A percentile compares a stretch with the other conserved stretches of the same genome.
Evolutionary conservation across 2,797 vertebrate genomes (phyloP).

Genomic region (Argyrosomus regius): DNA sequence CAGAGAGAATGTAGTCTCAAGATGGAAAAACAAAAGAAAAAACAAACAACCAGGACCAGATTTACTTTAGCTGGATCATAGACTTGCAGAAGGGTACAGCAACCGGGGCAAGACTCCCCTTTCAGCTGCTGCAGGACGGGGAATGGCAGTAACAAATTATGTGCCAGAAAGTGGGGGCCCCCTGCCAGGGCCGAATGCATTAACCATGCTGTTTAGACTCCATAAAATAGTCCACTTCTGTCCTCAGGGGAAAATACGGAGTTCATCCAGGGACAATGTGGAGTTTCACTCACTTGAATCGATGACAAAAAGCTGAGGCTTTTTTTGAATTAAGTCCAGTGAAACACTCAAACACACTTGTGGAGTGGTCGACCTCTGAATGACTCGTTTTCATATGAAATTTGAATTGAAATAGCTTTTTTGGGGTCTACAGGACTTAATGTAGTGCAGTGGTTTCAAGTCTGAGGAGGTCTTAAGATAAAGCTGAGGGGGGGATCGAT

Average conservation of each 20-base stretch:
- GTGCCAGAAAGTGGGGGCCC: slow-evolving; percentile 60
- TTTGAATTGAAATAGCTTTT: slow-evolving; percentile 16
- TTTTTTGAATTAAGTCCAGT: slow-evolving; percentile 10
- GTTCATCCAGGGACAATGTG: slow-evolving; percentile 53
- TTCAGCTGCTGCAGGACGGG: slow-evolving; percentile 52
- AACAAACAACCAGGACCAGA: slow-evolving; percentile 29
- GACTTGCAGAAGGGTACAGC: slow-evolving; percentile 33
- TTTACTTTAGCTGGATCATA: slow-evolving; percentile 42
- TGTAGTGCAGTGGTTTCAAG: neutral
- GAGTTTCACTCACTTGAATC: slow-evolving; percentile 30
- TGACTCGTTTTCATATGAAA: slow-evolving; percentile 1
- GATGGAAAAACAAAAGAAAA: slow-evolving; percentile 16
- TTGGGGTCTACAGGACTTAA: neutral
- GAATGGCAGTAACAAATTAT: slow-evolving; percentile 54
- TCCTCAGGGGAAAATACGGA: slow-evolving; percentile 37
- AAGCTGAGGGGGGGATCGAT: neutral
- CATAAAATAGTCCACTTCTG: slow-evolving; percentile 62
- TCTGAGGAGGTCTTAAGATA: neutral
- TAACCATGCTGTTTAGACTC: slow-evolving; percentile 71
- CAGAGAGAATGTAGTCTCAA: neutral
- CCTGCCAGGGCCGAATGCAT: slow-evolving; percentile 65
- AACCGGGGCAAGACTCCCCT: slow-evolving; percentile 36
- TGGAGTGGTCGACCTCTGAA: slow-evolving; percentile 18
- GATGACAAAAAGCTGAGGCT: slow-evolving; percentile 50
- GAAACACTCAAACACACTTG: slow-evolving; percentile 29